A percentile compares a stretch with the other conserved stretches of the same genome.
Conservation (phyloP, 2,797 vertebrate genomes). For the Lerista edwardsae region DNA sequence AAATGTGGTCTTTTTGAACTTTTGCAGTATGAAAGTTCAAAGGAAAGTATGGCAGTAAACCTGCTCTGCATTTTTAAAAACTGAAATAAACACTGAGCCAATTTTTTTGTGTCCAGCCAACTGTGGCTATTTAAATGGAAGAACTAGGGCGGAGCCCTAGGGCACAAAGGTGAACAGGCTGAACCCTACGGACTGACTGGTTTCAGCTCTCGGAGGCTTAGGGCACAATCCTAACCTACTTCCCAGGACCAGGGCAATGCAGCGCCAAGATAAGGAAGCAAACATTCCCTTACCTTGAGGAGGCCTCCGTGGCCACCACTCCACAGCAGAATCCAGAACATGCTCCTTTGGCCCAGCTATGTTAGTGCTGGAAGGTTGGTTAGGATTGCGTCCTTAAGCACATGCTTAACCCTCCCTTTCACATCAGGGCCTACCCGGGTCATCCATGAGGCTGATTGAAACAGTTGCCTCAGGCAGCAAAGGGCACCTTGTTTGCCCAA, state of each 20-base stretch:
- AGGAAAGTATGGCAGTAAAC: background rate
- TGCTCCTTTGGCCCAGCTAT: too few species aligned
- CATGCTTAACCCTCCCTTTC: background rate
- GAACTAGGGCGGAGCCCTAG: background rate
- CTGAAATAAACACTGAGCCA: background rate
- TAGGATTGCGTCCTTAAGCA: background rate
- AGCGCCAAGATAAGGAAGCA: too few species aligned
- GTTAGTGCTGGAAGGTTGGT: too few species aligned
- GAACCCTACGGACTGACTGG: background rate
- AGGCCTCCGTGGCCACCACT: too few species aligned
- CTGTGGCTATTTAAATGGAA: background rate
- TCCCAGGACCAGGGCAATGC: too few species aligned
- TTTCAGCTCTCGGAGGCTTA: background rate
- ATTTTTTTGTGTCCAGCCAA: background rate
- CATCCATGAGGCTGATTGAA: too few species aligned
- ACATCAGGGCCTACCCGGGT: background rate
- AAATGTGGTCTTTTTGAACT: conserved; percentile 1
- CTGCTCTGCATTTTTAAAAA: background rate
- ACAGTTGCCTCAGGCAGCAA: too few species aligned
- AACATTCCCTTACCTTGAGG: too few species aligned
- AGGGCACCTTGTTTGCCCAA: too few species aligned
- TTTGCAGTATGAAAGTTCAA: background rate
- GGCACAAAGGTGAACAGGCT: background rate
- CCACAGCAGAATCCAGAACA: too few species aligned
- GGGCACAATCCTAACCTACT: too few species aligned